Conservation (phyloP, 2,888 invertebrate genomes). For the Drosophila prostipennis region DNA sequence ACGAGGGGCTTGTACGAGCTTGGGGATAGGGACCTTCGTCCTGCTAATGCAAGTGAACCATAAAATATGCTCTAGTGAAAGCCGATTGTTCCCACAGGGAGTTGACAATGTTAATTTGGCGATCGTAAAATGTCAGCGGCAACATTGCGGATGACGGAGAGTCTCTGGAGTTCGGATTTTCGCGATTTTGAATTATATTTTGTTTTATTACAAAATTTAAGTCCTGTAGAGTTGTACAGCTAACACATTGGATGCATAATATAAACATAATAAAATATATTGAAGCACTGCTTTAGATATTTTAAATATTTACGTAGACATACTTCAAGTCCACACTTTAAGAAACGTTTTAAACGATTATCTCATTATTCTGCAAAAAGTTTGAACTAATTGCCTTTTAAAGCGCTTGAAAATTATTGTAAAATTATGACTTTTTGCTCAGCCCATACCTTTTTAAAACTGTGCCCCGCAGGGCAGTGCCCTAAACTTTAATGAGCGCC, state of each 20-base stretch:
- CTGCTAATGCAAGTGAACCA: slow-evolving; percentile 69
- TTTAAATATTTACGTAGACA: too few relatives aligned
- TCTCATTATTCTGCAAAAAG: too few relatives aligned
- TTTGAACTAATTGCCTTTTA: background rate
- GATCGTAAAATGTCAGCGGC: slow-evolving; percentile 26
- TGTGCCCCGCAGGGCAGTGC: background rate
- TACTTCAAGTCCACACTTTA: too few relatives aligned
- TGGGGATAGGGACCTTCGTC: slow-evolving; percentile 3
- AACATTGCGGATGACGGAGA: slow-evolving; percentile 8
- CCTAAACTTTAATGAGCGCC: slow-evolving; percentile 24
- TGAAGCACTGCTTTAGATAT: too few relatives aligned
- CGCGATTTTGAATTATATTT: slow-evolving; percentile 1
- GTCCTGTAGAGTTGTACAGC: too few relatives aligned
- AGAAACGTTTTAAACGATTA: too few relatives aligned
- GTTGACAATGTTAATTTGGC: slow-evolving; percentile 20
- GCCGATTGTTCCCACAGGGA: slow-evolving; percentile 30
- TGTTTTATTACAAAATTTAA: background rate
- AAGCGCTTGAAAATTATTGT: too few relatives aligned
- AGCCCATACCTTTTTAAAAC: background rate
- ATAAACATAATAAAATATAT: background rate
- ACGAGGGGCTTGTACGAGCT: background rate
- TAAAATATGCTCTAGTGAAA: slow-evolving; percentile 72
- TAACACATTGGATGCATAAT: background rate
- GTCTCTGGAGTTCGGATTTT: slow-evolving; percentile 1
- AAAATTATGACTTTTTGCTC: too few relatives aligned